A percentile compares a stretch with the other conserved stretches of the same genome.
Conservation (phyloP, 2,113 vertebrate genomes). For the Chelonoidis abingdonii region DNA sequence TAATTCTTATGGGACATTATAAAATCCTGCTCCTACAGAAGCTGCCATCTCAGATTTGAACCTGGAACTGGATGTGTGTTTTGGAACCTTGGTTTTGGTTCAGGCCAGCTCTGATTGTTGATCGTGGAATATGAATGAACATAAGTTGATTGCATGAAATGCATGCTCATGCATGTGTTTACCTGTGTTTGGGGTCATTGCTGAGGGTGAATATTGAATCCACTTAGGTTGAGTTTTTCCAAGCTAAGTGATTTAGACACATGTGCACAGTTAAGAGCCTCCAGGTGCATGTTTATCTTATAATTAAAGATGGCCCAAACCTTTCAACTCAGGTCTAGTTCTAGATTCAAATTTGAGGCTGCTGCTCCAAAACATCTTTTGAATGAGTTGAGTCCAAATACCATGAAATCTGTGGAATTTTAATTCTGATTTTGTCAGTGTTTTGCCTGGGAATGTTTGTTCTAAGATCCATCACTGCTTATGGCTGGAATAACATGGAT, state of each 20-base stretch:
- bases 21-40: neutral
- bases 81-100: neutral
- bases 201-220: neutral
- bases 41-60: neutral
- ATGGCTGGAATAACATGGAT: neutral
- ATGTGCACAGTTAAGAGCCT: neutral
- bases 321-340: rapidly evolving
- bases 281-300: neutral
- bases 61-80: neutral
- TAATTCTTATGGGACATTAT: no score
- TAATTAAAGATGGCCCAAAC: neutral
- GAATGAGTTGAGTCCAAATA: neutral
- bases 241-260: neutral
- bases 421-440: neutral
- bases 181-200: neutral
- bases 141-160: neutral
- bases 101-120: neutral
- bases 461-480: neutral
- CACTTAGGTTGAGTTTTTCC: neutral
- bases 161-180: neutral
- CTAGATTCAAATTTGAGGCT: neutral
- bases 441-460: neutral
- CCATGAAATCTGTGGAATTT: neutral
- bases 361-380: neutral
- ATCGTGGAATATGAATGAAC: neutral